phyloP scores from a whole-genome alignment of 2,797 vertebrate genomes.

The Xenentodon cancila region DNA sequence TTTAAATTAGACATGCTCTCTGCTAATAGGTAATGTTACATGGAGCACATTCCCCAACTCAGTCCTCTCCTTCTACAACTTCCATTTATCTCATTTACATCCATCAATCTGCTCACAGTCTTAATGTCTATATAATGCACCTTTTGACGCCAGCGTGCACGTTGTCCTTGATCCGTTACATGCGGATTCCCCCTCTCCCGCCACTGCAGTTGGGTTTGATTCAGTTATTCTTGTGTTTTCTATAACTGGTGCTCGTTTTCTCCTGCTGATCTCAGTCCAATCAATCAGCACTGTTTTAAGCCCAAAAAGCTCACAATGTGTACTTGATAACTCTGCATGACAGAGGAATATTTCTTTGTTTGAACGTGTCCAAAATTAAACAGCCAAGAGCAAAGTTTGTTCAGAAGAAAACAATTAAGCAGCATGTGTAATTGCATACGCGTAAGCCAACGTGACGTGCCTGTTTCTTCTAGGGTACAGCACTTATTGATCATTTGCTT shows the following conservation, averaged over 20 bases:
- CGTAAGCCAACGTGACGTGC: background rate
- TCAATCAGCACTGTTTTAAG: background rate
- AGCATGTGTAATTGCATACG: background rate
- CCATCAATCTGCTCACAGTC: slow-evolving; percentile 4
- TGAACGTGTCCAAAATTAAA: too few species aligned
- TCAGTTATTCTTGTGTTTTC: slow-evolving; percentile 17
- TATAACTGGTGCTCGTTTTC: background rate
- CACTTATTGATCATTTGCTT: background rate
- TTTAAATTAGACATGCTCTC: slow-evolving; percentile 74
- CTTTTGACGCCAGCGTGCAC: slow-evolving; percentile 11
- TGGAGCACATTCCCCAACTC: slow-evolving; percentile 33
- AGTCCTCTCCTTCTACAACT: background rate
- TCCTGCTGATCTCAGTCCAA: background rate
- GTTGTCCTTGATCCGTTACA: background rate
- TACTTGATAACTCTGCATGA: background rate
- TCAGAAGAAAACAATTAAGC: background rate
- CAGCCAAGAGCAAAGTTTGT: background rate
- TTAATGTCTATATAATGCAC: background rate
- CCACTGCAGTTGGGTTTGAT: slow-evolving; percentile 9
- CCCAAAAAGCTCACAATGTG: background rate
- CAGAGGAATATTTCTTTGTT: too few species aligned
- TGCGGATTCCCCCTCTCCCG: background rate
- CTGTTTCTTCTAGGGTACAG: background rate
- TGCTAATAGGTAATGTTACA: slow-evolving; percentile 56
- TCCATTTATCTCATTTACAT: slow-evolving; percentile 35